Evolutionary conservation across 2,888 invertebrate species (phyloP).

Genomic region (Panzeria rudis): DNA sequence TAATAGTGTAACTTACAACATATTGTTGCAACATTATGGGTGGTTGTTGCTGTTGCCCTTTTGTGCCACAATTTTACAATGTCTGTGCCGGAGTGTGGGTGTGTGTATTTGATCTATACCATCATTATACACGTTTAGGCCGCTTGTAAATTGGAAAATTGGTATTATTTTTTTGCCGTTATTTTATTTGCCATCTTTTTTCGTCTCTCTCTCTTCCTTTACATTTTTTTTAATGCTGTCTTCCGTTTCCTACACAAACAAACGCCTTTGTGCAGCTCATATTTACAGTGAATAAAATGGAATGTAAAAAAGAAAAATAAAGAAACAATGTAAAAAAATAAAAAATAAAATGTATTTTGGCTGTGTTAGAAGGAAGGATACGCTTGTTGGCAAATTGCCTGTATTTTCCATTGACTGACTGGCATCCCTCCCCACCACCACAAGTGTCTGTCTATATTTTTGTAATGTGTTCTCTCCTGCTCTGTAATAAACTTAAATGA

Average conservation of each 20-base stretch:
- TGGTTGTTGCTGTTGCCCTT: conserved; percentile 57
- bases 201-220: conserved; percentile 14
- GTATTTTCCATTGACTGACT: conserved; percentile 51
- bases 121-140: conserved; percentile 73
- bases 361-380: conserved; percentile 55
- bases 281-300: not conserved
- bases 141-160: conserved; percentile 82
- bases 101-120: conserved; percentile 66
- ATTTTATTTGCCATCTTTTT: conserved; percentile 71
- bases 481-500: conserved; percentile 82
- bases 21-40: conserved; percentile 57
- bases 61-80: conserved; percentile 59
- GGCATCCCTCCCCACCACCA: conserved; percentile 36
- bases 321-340: not conserved
- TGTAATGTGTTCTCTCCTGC: conserved; percentile 1
- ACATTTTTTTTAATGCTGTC: conserved; percentile 62
- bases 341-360: conserved; percentile 27
- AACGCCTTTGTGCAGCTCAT: conserved; percentile 41
- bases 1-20: conserved; percentile 32
- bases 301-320: not conserved
- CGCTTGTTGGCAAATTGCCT: conserved; percentile 68
- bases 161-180: conserved; percentile 73
- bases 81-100: conserved; percentile 23
- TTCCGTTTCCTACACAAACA: conserved; percentile 55
- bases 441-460: conserved; percentile 33